These are phyloP conservation scores for Plectropomus leopardus DNA, from an alignment of 2,113 vertebrate genomes.

Conservation along the genomic window DNA sequence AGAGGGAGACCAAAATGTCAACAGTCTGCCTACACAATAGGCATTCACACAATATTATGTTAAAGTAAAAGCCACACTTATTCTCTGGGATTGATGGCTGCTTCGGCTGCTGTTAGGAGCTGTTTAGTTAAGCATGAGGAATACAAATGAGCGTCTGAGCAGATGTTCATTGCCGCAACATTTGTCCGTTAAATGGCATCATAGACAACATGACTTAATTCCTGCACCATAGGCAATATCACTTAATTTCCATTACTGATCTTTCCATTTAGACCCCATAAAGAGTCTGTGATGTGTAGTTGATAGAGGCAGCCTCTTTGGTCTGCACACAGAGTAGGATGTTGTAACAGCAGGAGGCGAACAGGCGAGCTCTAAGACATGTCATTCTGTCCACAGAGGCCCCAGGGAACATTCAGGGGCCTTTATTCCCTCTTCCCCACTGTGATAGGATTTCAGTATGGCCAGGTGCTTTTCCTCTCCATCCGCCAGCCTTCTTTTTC, in stretches of 20 bases:
- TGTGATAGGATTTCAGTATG: slow-evolving; percentile 75
- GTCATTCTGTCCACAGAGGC: slow-evolving; percentile 61
- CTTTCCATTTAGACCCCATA: slow-evolving; percentile 42
- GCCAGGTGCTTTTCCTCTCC: slow-evolving; percentile 65
- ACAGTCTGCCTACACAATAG: slow-evolving; percentile 52
- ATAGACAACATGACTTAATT: slow-evolving; percentile 51
- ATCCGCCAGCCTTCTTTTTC: slow-evolving; percentile 15
- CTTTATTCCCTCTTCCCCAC: slow-evolving; percentile 71
- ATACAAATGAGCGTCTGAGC: slow-evolving; percentile 62
- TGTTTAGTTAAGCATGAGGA: slow-evolving; percentile 60
- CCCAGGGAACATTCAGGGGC: slow-evolving; percentile 60
- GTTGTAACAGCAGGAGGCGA: slow-evolving; percentile 56
- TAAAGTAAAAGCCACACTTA: slow-evolving; percentile 56
- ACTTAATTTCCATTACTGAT: slow-evolving; percentile 62
- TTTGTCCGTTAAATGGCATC: slow-evolving; percentile 60
- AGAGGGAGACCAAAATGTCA: slow-evolving; percentile 48
- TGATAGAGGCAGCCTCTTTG: slow-evolving; percentile 28
- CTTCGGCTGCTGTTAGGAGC: slow-evolving; percentile 41
- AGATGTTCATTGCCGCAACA: slow-evolving; percentile 68
- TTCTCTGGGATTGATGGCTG: slow-evolving; percentile 55
- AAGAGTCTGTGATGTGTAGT: slow-evolving; percentile 29
- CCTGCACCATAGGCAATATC: slow-evolving; percentile 37
- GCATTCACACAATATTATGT: slow-evolving; percentile 52
- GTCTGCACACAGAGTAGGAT: slow-evolving; percentile 30
- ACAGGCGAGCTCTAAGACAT: slow-evolving; percentile 60